Evolutionary conservation across 2,888 invertebrate species (phyloP).

Genomic region (Drosophila nigricruria): DNA sequence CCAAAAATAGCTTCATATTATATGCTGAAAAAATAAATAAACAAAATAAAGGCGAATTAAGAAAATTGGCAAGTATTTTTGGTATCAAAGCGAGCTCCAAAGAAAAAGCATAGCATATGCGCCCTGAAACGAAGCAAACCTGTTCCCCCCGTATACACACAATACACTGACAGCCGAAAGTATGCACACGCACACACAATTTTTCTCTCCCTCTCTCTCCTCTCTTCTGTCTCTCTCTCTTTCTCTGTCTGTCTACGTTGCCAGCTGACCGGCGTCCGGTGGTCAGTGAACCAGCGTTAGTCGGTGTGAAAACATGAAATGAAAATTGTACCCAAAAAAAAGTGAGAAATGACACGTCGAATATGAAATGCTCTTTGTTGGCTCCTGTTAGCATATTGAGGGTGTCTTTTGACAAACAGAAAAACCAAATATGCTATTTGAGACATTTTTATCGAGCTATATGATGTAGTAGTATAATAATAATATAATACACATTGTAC

Average conservation of each 20-base stretch:
- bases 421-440: too few species aligned
- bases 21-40: constrained; percentile 9
- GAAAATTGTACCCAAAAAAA: constrained; percentile 55
- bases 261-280: constrained; percentile 59
- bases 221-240: constrained; percentile 5
- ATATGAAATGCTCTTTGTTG: neutral
- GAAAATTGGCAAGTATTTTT: constrained; percentile 62
- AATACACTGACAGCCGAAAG: constrained; percentile 14
- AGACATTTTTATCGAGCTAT: too few species aligned
- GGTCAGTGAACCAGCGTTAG: constrained; percentile 67
- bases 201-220: constrained; percentile 14
- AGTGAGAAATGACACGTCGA: neutral
- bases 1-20: constrained; percentile 32
- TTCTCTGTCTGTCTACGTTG: constrained; percentile 19
- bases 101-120: constrained; percentile 74
- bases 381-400: neutral
- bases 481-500: too few species aligned
- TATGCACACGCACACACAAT: constrained; percentile 11
- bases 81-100: constrained; percentile 26
- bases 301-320: constrained; percentile 52
- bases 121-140: constrained; percentile 58
- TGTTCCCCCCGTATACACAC: constrained; percentile 33
- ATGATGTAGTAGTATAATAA: too few species aligned
- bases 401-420: neutral
- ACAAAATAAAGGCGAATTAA: constrained; percentile 38